Base-by-base conservation (phyloP, 1,140 invertebrate genomes). In the Acromyrmex echinatior region DNA sequence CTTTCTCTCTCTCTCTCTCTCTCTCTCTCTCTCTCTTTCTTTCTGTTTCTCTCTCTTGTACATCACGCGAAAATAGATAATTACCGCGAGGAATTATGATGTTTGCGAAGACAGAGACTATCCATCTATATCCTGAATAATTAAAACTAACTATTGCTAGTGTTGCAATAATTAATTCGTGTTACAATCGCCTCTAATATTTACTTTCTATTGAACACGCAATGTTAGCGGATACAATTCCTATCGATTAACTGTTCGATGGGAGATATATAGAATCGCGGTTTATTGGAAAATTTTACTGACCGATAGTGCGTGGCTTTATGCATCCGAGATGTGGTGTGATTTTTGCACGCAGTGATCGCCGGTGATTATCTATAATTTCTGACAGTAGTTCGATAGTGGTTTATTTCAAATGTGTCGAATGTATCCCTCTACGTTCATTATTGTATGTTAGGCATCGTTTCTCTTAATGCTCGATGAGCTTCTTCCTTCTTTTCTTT, bases 401-500 rank as follows among this genome's bases (percentile, higher is more conserved):
- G 66, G 35, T 82, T 45, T 74, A 45, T 16, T 76, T 18, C 14
- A 56, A 45, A 82, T 73, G 12, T 39, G 14, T 45, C 12, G 21
- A 58, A 73, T 31, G 10, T 18, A 68, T 79, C 31, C 21, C 66
- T 28, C n/a, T 58, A 63, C 16, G 18, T 76, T 66, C 14, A 51
- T 62, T 28, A 31, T 14, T 12, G 14, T 7, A 51, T 3, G 31
- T 3, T 10, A 58, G 21, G 3, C 16, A 25, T 60, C 21, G 25
- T 28, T 66, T 49, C 10, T 5, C 3, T 16, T 35, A 35, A 45
- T 45, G 14, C 18, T 49, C n/a, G 31, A 18, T n/a, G 28, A 62
- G 14, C 1, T 58, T 12, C 39, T 45, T 56, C 14, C 58, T 76
- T 70, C n/a, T 68, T 60, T 65, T 63, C 87, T 92, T 92, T 51